Percentiles rank a stretch among this genome's conserved stretches.
Conservation (phyloP, 2,113 vertebrate genomes). For the Cavia porcellus region DNA sequence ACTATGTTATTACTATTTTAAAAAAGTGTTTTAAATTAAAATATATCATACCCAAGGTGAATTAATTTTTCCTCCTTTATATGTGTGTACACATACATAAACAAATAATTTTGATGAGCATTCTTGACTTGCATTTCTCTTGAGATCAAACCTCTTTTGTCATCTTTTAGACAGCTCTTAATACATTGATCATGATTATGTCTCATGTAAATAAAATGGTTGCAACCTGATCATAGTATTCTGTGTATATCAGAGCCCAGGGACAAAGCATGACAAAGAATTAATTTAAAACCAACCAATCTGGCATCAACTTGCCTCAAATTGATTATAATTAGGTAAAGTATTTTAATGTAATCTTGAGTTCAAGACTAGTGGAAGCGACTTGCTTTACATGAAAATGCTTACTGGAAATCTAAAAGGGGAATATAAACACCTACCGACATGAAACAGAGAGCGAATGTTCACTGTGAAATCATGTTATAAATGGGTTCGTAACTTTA, state of each 20-base stretch:
- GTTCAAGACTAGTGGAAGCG: slow-evolving; percentile 53
- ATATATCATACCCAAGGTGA: background rate
- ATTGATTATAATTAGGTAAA: slow-evolving; percentile 67
- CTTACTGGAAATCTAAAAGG: background rate
- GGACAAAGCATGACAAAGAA: background rate
- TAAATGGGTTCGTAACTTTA: background rate
- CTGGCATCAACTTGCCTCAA: slow-evolving; percentile 55
- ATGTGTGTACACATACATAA: background rate
- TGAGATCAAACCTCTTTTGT: background rate
- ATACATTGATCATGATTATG: background rate
- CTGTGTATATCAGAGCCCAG: background rate
- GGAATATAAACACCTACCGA: background rate
- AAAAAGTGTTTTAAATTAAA: background rate
- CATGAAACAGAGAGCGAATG: background rate
- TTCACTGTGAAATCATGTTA: background rate
- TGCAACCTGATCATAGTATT: background rate
- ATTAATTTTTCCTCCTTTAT: background rate
- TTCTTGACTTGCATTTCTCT: rapidly evolving
- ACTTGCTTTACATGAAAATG: background rate
- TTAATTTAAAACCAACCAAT: background rate
- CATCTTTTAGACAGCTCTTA: background rate
- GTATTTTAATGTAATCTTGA: slow-evolving; percentile 36
- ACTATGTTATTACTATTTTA: background rate
- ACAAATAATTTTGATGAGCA: background rate
- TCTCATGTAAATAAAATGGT: background rate